Evolutionary conservation across 2,113 vertebrate species (phyloP).

Genomic region (Ceyx melanurus): DNA sequence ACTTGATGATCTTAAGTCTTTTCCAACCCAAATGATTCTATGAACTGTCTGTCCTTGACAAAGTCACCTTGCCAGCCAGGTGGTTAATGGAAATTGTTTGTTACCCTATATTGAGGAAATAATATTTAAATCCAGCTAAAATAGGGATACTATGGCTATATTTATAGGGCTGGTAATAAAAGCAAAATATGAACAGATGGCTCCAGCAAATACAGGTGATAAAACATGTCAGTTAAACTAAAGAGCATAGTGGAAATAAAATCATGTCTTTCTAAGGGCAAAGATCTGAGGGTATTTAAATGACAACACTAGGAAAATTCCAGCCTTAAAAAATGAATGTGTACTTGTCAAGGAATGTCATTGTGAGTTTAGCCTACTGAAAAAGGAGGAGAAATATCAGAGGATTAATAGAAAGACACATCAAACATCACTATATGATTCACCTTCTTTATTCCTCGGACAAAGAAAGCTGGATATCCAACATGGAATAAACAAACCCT

Average conservation of each 20-base stretch:
- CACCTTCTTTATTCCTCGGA: neutral
- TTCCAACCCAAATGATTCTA: neutral
- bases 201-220: neutral
- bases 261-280: neutral
- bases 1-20: neutral
- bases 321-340: neutral
- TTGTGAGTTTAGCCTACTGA: neutral
- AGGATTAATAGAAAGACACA: neutral
- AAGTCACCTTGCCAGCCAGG: neutral
- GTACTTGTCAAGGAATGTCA: neutral
- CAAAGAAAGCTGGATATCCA: neutral
- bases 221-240: slow-evolving; percentile 28
- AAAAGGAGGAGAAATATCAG: neutral
- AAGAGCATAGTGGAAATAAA: neutral
- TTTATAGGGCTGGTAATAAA: slow-evolving; percentile 12
- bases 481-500: neutral
- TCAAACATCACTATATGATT: neutral
- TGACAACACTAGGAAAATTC: neutral
- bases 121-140: slow-evolving; percentile 15
- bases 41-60: neutral
- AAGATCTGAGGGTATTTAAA: neutral
- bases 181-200: slow-evolving; percentile 38
- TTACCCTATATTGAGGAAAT: neutral
- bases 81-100: neutral
- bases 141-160: neutral